Base-by-base conservation (phyloP, 1,140 invertebrate species). In the Conus betulinus region DNA sequence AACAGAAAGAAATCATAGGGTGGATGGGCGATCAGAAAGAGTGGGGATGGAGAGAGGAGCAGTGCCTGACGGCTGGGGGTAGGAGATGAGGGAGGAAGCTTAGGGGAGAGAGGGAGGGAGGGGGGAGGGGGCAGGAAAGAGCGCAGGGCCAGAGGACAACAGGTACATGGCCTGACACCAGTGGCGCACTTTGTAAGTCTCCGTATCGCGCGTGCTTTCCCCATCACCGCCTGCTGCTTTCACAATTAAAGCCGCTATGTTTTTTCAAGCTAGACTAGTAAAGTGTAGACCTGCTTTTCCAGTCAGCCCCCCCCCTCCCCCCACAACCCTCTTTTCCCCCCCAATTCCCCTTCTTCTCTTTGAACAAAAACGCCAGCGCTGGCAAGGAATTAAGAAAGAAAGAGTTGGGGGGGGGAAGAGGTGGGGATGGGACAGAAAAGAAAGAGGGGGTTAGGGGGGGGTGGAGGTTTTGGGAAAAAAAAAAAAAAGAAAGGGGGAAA, bases 221-320 rank as follows among this genome's bases (percentile, higher is more conserved):
- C 74, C 85, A 87, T 87, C 57, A 67, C 53, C 85, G 63, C 85
- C 85, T 87, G 85, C 85, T 78, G 85, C 85, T 87, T 78, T 87
- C 23, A 20, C 63, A 87, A 87, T 87, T 87, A 87, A 87, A 87
- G 39, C 52, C 20, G 71, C 85, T 87, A 78, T 78, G 52, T 78
- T 87, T 87, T 87, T 78, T 85, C 67, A 78, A 57, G 52, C 85
- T 87, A 55, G 71, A 17, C 51, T 52, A 78, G 74, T 39, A 87
- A 87, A 55, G 53, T 67, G 74, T 57, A 25, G 71, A 57, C 52
- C 67, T 55, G 71, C 20, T 85, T 55, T 71, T 25, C 74, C n/a
- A 27, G 74, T 78, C 74, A 52, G 15, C 39, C 23, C 17, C 63
- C 51, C 8, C 63, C 51, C 67, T 23, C 67, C 55, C 55, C 55